A percentile compares a stretch with the other conserved stretches of the same genome.
These are phyloP conservation scores for Ectobius pallidus DNA, from an alignment of 2,888 invertebrate species.

Conservation along the genomic window DNA sequence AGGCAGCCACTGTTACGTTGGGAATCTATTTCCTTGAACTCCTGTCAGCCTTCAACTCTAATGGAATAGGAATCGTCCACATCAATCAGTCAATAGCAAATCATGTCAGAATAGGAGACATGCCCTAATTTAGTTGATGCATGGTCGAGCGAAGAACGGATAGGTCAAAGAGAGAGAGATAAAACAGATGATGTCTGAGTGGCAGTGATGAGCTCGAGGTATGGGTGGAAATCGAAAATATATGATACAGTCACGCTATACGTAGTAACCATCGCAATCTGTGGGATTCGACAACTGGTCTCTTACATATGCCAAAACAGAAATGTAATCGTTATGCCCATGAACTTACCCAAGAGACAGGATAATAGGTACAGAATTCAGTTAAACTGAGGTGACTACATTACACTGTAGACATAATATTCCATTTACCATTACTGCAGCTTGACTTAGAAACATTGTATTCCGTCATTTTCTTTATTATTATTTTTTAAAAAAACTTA, in stretches of 20 bases:
- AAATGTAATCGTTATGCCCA: background rate
- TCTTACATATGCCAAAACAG: background rate
- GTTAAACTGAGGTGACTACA: too few species aligned
- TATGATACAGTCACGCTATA: constrained; percentile 20
- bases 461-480: too few species aligned
- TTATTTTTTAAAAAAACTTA: too few species aligned
- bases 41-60: too few species aligned
- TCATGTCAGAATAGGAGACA: background rate
- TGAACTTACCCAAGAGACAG: too few species aligned
- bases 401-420: too few species aligned
- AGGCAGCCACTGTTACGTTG: too few species aligned
- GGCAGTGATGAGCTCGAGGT: background rate
- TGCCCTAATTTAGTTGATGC: background rate
- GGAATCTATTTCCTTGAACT: too few species aligned
- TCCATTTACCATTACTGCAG: too few species aligned
- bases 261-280: background rate
- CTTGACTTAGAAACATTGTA: too few species aligned
- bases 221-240: background rate
- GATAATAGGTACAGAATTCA: too few species aligned
- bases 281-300: background rate
- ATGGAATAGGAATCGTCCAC: too few species aligned
- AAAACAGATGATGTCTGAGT: background rate
- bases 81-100: background rate
- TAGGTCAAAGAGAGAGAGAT: background rate
- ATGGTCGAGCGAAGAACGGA: background rate